Percentiles rank a stretch among this genome's conserved stretches.
These are phyloP conservation scores for Scartelaos histophorus DNA, from an alignment of 2,113 vertebrate genomes.

Conservation along the genomic window DNA sequence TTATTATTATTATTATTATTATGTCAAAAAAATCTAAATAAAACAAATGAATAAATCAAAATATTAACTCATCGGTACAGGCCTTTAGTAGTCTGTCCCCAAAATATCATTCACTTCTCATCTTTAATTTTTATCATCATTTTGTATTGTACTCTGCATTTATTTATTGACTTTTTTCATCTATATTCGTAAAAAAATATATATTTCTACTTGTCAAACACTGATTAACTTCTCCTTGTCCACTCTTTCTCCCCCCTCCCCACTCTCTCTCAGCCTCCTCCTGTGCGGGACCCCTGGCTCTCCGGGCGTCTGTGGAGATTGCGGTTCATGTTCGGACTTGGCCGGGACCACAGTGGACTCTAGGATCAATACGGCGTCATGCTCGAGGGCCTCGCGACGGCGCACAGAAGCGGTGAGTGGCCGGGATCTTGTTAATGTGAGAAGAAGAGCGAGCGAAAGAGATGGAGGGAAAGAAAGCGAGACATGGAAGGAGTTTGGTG, in stretches of 20 bases:
- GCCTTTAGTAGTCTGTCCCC: too few species aligned
- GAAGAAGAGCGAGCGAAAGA: not conserved
- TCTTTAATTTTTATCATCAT: too few species aligned
- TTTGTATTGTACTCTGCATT: too few species aligned
- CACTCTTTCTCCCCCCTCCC: not conserved
- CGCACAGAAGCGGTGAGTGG: not conserved
- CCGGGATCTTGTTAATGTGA: not conserved
- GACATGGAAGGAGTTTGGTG: too few species aligned
- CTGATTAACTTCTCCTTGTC: constrained; percentile 10
- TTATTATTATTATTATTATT: not conserved
- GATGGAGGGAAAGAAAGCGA: not conserved
- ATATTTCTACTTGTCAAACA: not conserved
- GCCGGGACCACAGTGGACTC: constrained; percentile 3
- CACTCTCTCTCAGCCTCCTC: constrained; percentile 4
- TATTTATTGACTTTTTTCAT: constrained; percentile 9
- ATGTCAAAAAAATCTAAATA: not conserved
- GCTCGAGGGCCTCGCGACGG: not conserved
- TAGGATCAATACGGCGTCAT: constrained; percentile 36
- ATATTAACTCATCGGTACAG: not conserved
- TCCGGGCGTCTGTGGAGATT: not conserved
- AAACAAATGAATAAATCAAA: too few species aligned
- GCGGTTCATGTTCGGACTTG: constrained; percentile 20
- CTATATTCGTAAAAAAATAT: not conserved
- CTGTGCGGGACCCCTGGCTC: not conserved
- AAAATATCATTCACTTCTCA: too few species aligned